Evolutionary conservation across 2,113 vertebrate species (phyloP).

Genomic region (Pipa parva): DNA sequence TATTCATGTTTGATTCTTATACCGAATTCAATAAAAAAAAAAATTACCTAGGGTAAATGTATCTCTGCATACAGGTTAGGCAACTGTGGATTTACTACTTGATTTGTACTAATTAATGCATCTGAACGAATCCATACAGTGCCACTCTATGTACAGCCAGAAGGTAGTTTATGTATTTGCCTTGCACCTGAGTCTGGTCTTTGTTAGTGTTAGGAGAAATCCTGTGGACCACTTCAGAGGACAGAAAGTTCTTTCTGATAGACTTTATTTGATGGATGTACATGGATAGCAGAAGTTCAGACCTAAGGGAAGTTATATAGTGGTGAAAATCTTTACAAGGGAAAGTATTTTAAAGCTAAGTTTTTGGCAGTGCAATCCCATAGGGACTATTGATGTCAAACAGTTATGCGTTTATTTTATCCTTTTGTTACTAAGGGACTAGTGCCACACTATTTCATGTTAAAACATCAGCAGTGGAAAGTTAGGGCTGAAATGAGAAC

Average conservation of each 20-base stretch:
- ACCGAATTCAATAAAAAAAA: too few species aligned
- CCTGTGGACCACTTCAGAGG: background rate
- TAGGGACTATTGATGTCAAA: slow-evolving; percentile 25
- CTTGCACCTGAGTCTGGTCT: too few species aligned
- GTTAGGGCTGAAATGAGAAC: too few species aligned
- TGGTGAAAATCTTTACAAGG: slow-evolving; percentile 10
- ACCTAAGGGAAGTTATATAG: background rate
- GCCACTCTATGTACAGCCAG: too few species aligned
- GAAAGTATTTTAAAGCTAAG: slow-evolving; percentile 17
- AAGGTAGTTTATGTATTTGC: too few species aligned
- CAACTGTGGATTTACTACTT: too few species aligned
- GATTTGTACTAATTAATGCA: too few species aligned
- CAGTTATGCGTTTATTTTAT: slow-evolving; percentile 21
- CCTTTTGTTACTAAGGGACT: slow-evolving; percentile 22
- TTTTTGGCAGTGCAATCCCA: slow-evolving; percentile 28
- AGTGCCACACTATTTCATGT: slow-evolving; percentile 17
- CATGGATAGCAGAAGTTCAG: background rate
- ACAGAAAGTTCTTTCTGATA: background rate
- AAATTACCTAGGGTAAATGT: too few species aligned
- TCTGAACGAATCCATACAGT: too few species aligned
- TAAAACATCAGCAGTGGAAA: background rate
- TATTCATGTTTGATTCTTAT: too few species aligned
- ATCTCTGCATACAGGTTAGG: too few species aligned
- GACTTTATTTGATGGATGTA: slow-evolving; percentile 9
- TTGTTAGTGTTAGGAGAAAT: background rate